Conservation (phyloP, 1,140 invertebrate species). For the Lithobius niger region DNA sequence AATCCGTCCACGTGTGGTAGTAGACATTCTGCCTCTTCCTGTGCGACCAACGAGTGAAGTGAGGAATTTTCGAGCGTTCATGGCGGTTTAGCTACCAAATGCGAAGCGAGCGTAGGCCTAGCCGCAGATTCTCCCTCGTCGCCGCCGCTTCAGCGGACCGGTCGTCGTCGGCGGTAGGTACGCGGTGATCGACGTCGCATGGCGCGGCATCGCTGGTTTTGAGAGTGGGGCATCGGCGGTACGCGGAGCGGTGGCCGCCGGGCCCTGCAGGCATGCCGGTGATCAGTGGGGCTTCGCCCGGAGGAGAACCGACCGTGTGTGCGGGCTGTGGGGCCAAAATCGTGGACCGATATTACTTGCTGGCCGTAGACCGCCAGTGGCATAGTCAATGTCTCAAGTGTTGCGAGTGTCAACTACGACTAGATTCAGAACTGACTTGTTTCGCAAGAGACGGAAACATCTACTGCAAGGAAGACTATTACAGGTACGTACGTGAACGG, state of each 20-base stretch:
- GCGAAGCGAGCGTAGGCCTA: no score
- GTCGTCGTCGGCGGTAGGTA: no score
- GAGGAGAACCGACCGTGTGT: constrained; percentile 39
- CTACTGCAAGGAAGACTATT: constrained; percentile 95
- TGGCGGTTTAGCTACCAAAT: background rate
- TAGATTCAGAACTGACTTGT: constrained; percentile 83
- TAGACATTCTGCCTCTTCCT: no score
- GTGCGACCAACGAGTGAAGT: no score
- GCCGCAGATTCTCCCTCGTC: background rate
- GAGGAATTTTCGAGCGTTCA: no score
- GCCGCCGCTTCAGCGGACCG: background rate
- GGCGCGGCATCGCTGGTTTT: background rate
- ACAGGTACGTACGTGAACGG: no score
- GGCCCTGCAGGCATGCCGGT: background rate
- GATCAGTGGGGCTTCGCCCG: constrained; percentile 4
- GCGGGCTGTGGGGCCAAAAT: constrained; percentile 73
- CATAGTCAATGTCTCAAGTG: constrained; percentile 75
- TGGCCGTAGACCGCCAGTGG: constrained; percentile 78
- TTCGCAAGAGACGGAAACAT: constrained; percentile 87
- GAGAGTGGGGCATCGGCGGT: background rate
- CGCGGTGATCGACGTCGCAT: no score
- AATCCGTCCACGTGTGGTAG: no score
- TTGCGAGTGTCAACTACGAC: constrained; percentile 64
- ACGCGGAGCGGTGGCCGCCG: background rate
- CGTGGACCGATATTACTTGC: constrained; percentile 73